These are phyloP conservation scores for Gordius sp. DNA, from an alignment of 2,888 invertebrate species.

Conservation along the genomic window DNA sequence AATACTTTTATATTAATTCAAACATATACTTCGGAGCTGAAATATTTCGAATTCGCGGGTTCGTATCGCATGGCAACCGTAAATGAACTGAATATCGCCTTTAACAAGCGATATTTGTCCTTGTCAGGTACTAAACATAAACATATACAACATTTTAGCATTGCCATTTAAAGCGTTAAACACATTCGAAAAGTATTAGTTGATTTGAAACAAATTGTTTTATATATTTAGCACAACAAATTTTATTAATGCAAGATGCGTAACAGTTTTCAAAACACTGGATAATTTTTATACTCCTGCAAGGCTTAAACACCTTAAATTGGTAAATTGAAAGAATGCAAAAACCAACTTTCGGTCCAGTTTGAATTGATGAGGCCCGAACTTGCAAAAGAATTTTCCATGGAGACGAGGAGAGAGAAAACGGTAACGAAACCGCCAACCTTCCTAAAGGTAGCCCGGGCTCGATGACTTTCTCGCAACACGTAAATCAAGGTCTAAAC, in stretches of 20 bases:
- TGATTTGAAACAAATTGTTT: too few species aligned
- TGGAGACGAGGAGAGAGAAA: constrained; percentile 66
- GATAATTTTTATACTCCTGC: too few species aligned
- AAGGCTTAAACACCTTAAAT: too few species aligned
- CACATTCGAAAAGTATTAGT: too few species aligned
- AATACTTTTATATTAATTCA: too few species aligned
- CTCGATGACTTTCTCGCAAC: constrained; percentile 74
- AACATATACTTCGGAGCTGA: constrained; percentile 54
- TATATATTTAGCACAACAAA: too few species aligned
- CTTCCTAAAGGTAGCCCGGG: constrained; percentile 79
- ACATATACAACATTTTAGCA: neutral
- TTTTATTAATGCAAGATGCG: too few species aligned
- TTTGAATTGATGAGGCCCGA: constrained; percentile 28
- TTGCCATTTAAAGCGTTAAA: too few species aligned
- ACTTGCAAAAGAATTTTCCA: constrained; percentile 41
- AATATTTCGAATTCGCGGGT: constrained; percentile 91
- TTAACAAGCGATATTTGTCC: constrained; percentile 23
- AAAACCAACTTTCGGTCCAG: constrained; percentile 11
- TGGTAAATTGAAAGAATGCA: neutral
- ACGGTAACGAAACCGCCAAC: constrained; percentile 92
- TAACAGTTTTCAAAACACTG: too few species aligned
- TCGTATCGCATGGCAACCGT: constrained; percentile 94
- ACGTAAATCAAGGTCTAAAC: constrained; percentile 49
- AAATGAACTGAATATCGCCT: constrained; percentile 64
- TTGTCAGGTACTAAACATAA: constrained; percentile 8